These are phyloP conservation scores for Temnothorax rugatulus DNA, from an alignment of 2,888 invertebrate species.

Conservation along the genomic window DNA sequence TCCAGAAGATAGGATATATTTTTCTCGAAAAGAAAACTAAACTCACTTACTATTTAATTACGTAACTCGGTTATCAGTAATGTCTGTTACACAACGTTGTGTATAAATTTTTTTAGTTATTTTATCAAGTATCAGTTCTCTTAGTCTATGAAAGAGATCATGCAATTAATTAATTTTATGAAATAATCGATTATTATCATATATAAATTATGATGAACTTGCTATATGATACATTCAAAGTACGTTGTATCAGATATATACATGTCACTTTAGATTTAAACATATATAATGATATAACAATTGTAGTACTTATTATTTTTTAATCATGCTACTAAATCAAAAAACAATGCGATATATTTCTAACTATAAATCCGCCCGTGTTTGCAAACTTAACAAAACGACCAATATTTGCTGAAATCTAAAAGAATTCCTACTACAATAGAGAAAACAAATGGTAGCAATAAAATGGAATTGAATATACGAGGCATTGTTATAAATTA, in stretches of 20 bases:
- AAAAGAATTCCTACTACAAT: slow-evolving; percentile 1
- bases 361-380: neutral
- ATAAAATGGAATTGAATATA: slow-evolving; percentile 25
- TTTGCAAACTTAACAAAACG: slow-evolving; percentile 21
- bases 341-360: slow-evolving; percentile 7
- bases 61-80: slow-evolving; percentile 21
- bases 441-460: slow-evolving; percentile 20
- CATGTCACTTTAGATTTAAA: slow-evolving; percentile 29
- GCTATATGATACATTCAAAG: slow-evolving; percentile 33
- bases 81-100: slow-evolving; percentile 4
- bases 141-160: slow-evolving; percentile 58
- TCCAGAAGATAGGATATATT: slow-evolving; percentile 70
- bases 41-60: slow-evolving; percentile 18
- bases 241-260: slow-evolving; percentile 6
- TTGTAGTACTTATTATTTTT: slow-evolving; percentile 42
- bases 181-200: slow-evolving; percentile 38
- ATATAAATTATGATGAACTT: slow-evolving; percentile 52
- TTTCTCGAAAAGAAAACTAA: slow-evolving; percentile 68
- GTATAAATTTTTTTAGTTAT: slow-evolving; percentile 40
- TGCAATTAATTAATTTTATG: slow-evolving; percentile 53
- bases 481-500: slow-evolving; percentile 4
- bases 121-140: slow-evolving; percentile 54
- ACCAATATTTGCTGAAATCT: slow-evolving; percentile 24
- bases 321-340: slow-evolving; percentile 26
- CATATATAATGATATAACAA: slow-evolving; percentile 6